Conservation (phyloP, 2,888 invertebrate species). For the Synanthedon formicaeformis region DNA sequence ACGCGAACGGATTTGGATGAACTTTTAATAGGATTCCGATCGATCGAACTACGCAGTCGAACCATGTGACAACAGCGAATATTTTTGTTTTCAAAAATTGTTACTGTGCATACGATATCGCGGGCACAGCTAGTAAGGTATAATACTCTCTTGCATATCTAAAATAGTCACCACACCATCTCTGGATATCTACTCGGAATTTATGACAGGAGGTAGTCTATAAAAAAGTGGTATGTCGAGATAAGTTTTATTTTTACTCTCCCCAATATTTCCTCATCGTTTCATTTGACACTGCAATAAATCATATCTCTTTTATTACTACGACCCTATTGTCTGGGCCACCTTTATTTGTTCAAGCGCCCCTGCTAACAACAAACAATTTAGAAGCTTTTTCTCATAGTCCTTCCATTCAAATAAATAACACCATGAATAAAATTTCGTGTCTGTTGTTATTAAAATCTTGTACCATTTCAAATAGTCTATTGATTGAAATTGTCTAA, state of each 20-base stretch:
- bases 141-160: no score
- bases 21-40: no score
- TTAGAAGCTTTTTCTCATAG: constrained; percentile 1
- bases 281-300: constrained; percentile 46
- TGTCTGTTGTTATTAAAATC: no score
- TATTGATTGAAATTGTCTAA: no score
- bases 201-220: background rate
- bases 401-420: constrained; percentile 5
- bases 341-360: constrained; percentile 33
- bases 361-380: constrained; percentile 18
- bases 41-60: no score
- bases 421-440: background rate
- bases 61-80: no score
- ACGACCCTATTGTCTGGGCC: constrained; percentile 37
- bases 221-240: background rate
- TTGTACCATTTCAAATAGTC: no score
- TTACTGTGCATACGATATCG: no score
- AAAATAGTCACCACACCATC: no score
- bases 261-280: constrained; percentile 11
- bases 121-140: no score
- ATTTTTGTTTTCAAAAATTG: no score
- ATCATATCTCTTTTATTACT: constrained; percentile 54
- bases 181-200: background rate
- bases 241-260: background rate
- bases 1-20: no score